Evolutionary conservation across 2,113 vertebrate species (phyloP).

Genomic region (Chrysochloris asiatica): DNA sequence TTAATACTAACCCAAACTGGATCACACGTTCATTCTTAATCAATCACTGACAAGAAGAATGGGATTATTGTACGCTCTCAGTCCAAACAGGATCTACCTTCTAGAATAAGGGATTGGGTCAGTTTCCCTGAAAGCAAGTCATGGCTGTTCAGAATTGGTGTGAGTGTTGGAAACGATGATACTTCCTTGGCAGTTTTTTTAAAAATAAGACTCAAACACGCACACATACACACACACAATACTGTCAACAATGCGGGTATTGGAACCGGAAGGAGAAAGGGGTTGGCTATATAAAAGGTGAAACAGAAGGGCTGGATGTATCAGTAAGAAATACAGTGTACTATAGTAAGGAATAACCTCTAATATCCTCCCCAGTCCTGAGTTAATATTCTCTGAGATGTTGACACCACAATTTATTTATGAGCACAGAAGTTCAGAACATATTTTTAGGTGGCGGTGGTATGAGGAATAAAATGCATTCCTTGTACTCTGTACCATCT

Average conservation of each 20-base stretch:
- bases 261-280: constrained; percentile 4
- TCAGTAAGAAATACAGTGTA: background rate
- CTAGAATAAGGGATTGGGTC: background rate
- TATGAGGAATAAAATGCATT: background rate
- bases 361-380: background rate
- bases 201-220: background rate
- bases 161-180: background rate
- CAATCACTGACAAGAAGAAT: too few relatives aligned
- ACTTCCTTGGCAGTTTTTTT: background rate
- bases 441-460: background rate
- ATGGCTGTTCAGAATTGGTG: background rate
- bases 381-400: background rate
- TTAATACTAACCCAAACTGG: background rate
- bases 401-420: background rate
- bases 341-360: background rate
- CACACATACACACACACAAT: background rate
- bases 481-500: background rate
- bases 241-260: background rate
- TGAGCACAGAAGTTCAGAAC: background rate
- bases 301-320: background rate
- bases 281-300: too few relatives aligned
- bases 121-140: background rate
- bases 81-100: background rate
- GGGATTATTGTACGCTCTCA: too few relatives aligned
- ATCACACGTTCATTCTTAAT: background rate